These are phyloP conservation scores for Hydrophis major DNA, from an alignment of 2,797 vertebrate genomes.

Conservation along the genomic window DNA sequence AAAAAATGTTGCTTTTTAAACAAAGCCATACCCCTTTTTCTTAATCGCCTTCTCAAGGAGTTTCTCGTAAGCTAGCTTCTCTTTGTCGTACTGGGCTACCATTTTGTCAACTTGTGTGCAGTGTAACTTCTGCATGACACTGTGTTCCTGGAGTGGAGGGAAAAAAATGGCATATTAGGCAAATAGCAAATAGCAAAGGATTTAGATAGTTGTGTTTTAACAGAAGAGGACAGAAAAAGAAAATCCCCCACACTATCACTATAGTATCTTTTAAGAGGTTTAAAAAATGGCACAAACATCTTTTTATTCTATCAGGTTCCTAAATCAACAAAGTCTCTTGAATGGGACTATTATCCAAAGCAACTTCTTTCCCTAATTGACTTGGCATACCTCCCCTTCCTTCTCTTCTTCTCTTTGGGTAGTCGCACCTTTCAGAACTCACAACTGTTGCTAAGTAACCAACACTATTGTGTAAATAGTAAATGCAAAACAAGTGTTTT, in stretches of 20 bases:
- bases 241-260: neutral
- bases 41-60: slow-evolving; percentile 94
- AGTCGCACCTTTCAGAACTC: neutral
- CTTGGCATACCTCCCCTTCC: neutral
- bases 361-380: neutral
- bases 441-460: neutral
- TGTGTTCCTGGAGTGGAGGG: slow-evolving; percentile 81
- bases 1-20: slow-evolving; percentile 32
- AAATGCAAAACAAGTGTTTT: neutral
- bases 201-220: neutral
- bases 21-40: slow-evolving; percentile 87
- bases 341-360: neutral
- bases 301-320: neutral
- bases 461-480: neutral
- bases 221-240: neutral
- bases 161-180: neutral
- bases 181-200: too few species aligned
- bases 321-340: neutral
- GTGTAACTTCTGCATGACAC: slow-evolving; percentile 92
- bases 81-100: slow-evolving; percentile 92
- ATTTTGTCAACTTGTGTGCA: slow-evolving; percentile 96
- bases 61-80: slow-evolving; percentile 88
- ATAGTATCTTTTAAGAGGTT: neutral
- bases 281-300: neutral
- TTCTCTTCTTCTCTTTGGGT: neutral